A percentile compares a stretch with the other conserved stretches of the same genome.
These are phyloP conservation scores for Nezara viridula DNA, from an alignment of 2,888 invertebrate species.

Conservation along the genomic window DNA sequence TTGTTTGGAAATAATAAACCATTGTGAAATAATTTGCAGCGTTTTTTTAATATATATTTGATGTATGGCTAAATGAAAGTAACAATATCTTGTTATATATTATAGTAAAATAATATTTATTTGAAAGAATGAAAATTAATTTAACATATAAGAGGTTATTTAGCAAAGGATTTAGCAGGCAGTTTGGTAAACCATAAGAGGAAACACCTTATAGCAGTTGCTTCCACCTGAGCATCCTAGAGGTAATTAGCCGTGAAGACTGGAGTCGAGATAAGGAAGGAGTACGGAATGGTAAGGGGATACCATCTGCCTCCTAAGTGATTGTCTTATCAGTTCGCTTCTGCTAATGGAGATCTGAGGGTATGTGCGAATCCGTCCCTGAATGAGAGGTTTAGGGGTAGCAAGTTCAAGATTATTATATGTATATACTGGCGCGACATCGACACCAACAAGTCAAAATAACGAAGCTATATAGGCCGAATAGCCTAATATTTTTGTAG, in stretches of 20 bases:
- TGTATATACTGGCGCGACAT: too few species aligned
- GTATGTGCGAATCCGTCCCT: not conserved
- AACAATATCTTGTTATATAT: too few species aligned
- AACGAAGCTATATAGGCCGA: too few species aligned
- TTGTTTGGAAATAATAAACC: too few species aligned
- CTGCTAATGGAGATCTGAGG: not conserved
- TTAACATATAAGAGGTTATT: not conserved
- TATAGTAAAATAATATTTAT: not conserved
- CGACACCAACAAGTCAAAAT: too few species aligned
- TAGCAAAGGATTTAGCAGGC: not conserved
- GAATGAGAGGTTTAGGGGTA: not conserved
- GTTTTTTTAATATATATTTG: too few species aligned
- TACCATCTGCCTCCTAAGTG: conserved; percentile 1
- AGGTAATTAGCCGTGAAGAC: not conserved
- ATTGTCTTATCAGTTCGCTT: not conserved
- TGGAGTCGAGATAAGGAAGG: not conserved
- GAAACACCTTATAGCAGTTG: not conserved
- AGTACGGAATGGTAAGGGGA: not conserved
- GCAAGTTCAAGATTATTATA: not conserved
- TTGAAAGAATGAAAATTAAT: not conserved
- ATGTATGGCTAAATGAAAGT: too few species aligned
- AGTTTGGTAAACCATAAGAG: too few species aligned
- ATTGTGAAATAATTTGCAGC: too few species aligned
- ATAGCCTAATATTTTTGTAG: too few species aligned
- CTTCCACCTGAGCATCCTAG: not conserved